Conservation (phyloP, 2,113 vertebrate species). For the Shinisaurus crocodilurus region DNA sequence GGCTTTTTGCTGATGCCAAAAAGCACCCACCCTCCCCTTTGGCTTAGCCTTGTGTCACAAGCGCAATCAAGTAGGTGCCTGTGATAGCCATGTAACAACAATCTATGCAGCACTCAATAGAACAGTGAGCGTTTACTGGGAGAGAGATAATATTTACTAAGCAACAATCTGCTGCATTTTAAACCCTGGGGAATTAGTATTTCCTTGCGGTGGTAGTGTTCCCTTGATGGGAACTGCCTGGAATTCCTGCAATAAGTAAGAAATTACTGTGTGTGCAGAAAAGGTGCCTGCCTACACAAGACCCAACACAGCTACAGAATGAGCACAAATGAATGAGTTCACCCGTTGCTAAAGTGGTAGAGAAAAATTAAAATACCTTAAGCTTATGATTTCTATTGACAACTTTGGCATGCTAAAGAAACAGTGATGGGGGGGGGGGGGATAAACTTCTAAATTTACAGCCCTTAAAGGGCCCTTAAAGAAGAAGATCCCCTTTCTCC, state of each 20-base stretch:
- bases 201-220: neutral
- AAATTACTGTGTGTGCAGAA: neutral
- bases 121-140: neutral
- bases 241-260: neutral
- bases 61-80: neutral
- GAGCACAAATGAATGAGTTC: neutral
- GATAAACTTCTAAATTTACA: neutral
- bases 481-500: neutral
- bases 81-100: neutral
- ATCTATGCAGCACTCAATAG: neutral
- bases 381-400: neutral
- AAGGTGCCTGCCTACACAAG: neutral
- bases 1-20: neutral
- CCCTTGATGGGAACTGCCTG: neutral
- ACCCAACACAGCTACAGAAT: neutral
- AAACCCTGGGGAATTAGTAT: neutral
- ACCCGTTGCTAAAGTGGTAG: neutral
- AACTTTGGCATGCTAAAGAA: neutral
- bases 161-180: neutral
- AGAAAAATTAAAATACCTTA: neutral
- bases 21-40: neutral
- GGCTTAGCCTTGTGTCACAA: neutral
- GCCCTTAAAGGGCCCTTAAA: neutral
- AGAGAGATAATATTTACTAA: neutral
- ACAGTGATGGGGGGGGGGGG: neutral